A percentile compares a stretch with the other conserved stretches of the same genome.
phyloP scores from a whole-genome alignment of 2,797 vertebrate species.

The Falco rusticolus region DNA sequence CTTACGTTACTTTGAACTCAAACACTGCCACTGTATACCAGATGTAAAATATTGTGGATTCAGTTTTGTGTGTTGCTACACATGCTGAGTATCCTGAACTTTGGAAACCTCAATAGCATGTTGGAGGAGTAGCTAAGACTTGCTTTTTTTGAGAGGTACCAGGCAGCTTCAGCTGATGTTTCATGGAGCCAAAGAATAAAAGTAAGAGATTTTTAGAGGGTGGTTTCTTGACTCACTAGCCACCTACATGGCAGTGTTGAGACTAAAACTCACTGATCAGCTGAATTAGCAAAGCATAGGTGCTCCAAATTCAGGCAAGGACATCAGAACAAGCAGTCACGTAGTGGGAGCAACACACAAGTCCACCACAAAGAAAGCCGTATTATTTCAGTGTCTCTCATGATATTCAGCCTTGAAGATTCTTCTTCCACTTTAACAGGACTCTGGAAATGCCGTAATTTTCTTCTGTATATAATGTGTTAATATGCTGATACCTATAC shows the following conservation, averaged over 20 bases:
- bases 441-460: not conserved
- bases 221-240: not conserved
- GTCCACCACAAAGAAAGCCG: not conserved
- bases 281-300: not conserved
- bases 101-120: fast-evolving
- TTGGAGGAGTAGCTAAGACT: not conserved
- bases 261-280: not conserved
- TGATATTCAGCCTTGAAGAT: not conserved
- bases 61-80: not conserved
- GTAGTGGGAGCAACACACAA: not conserved
- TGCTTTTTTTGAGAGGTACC: not conserved
- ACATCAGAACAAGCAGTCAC: not conserved
- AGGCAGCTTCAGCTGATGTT: not conserved
- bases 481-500: not conserved
- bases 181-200: not conserved
- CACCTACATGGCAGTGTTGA: not conserved
- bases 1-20: not conserved
- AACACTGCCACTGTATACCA: not conserved
- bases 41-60: not conserved
- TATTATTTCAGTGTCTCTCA: not conserved
- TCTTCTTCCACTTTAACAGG: not conserved
- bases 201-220: not conserved
- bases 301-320: not conserved
- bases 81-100: not conserved
- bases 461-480: fast-evolving